Percentiles rank a stretch among this genome's conserved stretches.
These are phyloP conservation scores for Pardosa pseudoannulata DNA, from an alignment of 2,888 invertebrate genomes.

Conservation along the genomic window DNA sequence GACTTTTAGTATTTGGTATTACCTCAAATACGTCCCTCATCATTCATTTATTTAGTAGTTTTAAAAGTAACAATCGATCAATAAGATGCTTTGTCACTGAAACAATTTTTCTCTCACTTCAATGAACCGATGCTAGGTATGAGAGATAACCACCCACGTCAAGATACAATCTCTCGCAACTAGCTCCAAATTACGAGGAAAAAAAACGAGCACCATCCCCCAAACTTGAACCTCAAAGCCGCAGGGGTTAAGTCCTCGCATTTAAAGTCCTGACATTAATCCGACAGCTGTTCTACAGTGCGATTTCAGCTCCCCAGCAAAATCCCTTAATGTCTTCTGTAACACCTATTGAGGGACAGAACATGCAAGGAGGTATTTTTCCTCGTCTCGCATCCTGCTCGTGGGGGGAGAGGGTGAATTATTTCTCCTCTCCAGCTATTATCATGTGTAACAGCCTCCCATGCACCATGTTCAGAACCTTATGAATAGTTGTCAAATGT, in stretches of 20 bases:
- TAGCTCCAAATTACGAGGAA: neutral
- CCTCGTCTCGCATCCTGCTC: neutral
- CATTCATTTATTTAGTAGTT: too few species aligned
- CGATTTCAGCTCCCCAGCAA: neutral
- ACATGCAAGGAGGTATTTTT: neutral
- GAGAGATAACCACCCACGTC: too few species aligned
- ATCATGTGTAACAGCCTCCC: neutral
- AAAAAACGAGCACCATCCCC: neutral
- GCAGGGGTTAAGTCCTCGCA: conserved; percentile 54
- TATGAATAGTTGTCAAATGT: neutral
- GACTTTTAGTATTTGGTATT: too few species aligned
- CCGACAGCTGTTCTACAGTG: conserved; percentile 53
- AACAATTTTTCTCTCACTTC: too few species aligned
- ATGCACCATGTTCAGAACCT: neutral
- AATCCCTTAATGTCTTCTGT: conserved; percentile 52
- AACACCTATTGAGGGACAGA: neutral
- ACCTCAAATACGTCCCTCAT: too few species aligned
- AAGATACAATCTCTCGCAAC: too few species aligned
- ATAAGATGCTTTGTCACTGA: too few species aligned
- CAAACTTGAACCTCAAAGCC: conserved; percentile 6
- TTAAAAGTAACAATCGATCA: too few species aligned
- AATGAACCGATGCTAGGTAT: too few species aligned
- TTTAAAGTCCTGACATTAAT: conserved; percentile 56
- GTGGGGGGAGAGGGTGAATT: neutral
- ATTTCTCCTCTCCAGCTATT: neutral